Evolutionary conservation across 2,888 invertebrate species (phyloP).

Genomic region (Nephrotoma guestfalica): DNA sequence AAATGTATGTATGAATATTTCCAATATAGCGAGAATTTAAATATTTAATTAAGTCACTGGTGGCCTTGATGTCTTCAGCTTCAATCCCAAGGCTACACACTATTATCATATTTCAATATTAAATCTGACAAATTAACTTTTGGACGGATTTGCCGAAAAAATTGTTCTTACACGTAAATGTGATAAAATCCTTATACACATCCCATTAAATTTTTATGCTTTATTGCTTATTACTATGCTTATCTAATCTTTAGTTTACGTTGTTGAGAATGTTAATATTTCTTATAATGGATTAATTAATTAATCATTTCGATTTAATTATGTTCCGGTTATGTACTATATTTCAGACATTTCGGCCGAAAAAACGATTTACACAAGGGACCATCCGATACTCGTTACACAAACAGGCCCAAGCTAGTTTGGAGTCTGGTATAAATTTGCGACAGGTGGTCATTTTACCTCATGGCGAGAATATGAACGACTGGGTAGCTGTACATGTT

Average conservation of each 20-base stretch:
- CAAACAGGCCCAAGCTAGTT: conserved; percentile 80
- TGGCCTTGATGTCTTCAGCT: neutral
- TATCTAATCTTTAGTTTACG: no score
- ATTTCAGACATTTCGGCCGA: conserved; percentile 74
- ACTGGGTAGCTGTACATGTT: conserved; percentile 89
- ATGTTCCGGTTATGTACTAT: conserved; percentile 9
- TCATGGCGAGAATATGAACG: conserved; percentile 68
- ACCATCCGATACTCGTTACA: conserved; percentile 75
- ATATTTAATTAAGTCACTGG: neutral
- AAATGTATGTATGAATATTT: conserved; percentile 3
- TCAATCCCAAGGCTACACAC: neutral
- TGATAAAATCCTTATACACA: no score
- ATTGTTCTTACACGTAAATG: no score
- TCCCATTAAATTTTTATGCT: neutral
- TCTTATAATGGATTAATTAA: neutral
- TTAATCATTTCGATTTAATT: conserved; percentile 4
- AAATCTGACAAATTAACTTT: no score
- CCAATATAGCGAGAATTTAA: neutral
- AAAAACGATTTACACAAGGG: conserved; percentile 75
- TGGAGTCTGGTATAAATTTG: conserved; percentile 79
- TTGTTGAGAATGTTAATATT: neutral
- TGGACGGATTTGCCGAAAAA: no score
- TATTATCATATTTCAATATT: neutral
- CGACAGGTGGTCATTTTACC: conserved; percentile 68
- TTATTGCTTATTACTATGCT: neutral